Evolutionary conservation across 2,888 invertebrate genomes (phyloP).

Genomic region (Leucophenga montana): DNA sequence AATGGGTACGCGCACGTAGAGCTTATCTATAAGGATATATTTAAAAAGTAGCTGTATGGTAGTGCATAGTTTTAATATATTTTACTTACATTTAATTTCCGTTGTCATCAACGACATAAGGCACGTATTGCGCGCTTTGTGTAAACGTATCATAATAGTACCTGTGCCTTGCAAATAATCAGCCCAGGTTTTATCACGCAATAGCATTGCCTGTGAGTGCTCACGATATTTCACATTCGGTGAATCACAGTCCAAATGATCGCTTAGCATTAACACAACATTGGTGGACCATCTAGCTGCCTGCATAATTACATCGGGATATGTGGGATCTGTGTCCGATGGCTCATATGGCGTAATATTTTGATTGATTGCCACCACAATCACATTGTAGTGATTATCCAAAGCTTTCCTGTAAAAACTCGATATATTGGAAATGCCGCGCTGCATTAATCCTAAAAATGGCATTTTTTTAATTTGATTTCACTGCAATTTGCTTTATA

Average conservation of each 20-base stretch:
- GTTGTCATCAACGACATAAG: slow-evolving; percentile 77
- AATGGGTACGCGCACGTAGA: slow-evolving; percentile 79
- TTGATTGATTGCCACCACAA: slow-evolving; percentile 65
- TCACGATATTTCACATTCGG: slow-evolving; percentile 74
- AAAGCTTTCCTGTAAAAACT: slow-evolving; percentile 60
- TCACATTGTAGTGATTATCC: slow-evolving; percentile 62
- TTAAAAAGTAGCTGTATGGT: neutral
- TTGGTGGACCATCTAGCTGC: slow-evolving; percentile 82
- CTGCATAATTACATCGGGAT: slow-evolving; percentile 85
- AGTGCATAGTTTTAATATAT: no score
- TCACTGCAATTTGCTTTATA: no score
- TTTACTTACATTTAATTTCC: slow-evolving; percentile 65
- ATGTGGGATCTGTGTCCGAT: slow-evolving; percentile 80
- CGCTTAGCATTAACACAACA: slow-evolving; percentile 73
- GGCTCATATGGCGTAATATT: slow-evolving; percentile 77
- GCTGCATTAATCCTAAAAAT: slow-evolving; percentile 68
- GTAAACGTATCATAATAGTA: slow-evolving; percentile 77
- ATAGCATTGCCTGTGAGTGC: slow-evolving; percentile 78
- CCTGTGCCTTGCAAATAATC: slow-evolving; percentile 82
- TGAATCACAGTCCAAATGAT: slow-evolving; percentile 87
- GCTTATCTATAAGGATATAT: slow-evolving; percentile 31
- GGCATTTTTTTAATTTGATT: slow-evolving; percentile 18
- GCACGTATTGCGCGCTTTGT: slow-evolving; percentile 75
- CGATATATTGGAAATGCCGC: slow-evolving; percentile 53
- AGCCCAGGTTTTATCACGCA: slow-evolving; percentile 83